Base-by-base conservation (phyloP, 2,113 vertebrate genomes). In the Sinocyclocheilus grahami region DNA sequence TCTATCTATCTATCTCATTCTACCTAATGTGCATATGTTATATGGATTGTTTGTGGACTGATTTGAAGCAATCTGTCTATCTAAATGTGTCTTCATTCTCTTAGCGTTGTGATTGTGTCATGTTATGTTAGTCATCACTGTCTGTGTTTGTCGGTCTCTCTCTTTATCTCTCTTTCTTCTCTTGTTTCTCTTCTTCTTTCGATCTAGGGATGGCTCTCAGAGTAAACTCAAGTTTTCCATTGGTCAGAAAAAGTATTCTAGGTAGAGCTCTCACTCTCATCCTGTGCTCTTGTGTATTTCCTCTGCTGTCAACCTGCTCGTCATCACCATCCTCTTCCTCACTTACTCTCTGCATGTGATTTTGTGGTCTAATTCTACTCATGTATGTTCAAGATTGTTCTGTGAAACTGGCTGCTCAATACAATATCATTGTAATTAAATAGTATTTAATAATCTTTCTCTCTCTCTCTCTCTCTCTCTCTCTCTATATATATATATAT, bases 141-240 rank as follows among this genome's bases (percentile, higher is more conserved):
- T 79, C 55, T 37, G 76, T 33, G n/a, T 78, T 24, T 58, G 53
- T 65, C 13, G 46, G 46, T 89, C 63, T 92, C 82, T 76, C 86
- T 87, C 87, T 91, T 83, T 77, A 11, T 85, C 63, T 88, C 87
- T 0, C 91, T 89, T 84, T 0, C 91, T 93, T 92, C 95, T 92
- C 95, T 92, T 95, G 92, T 96, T 92, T 96, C 93, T 93, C 91
- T 91, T 90, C 92, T 93, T 83, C 90, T 67, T 95, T 95, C 95
- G 93, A 94, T 95, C 96, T 93, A 98, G 96, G 97, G 96, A 97
- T 93, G 95, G 96, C 92, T 95, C 96, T 96, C 97, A 98, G 94
- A 97, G 95, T 96, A 98, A 98, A 98, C 96, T 98, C 96, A 96
- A 96, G 95, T 97, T 98, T 96, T 96, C 97, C 95, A 96, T 99